Evolutionary conservation across 2,888 invertebrate genomes (phyloP).

Genomic region (Cylindroiulus punctatus): DNA sequence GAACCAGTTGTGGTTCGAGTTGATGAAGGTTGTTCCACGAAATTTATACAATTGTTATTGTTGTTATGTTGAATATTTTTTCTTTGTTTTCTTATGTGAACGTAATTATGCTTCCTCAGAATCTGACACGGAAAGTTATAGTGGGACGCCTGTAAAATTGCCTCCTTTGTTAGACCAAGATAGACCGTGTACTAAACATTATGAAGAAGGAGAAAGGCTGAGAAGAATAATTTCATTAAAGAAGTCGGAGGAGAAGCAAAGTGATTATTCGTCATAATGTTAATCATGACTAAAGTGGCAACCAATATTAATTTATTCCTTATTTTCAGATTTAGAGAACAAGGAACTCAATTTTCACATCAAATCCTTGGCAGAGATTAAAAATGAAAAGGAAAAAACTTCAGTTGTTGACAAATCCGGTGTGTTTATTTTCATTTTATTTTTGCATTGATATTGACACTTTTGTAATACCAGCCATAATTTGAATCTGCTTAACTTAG

Average conservation of each 20-base stretch:
- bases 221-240: neutral
- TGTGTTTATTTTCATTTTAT: neutral
- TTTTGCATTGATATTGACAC: neutral
- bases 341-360: slow-evolving; percentile 63
- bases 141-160: slow-evolving; percentile 65
- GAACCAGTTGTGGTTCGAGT: slow-evolving; percentile 78
- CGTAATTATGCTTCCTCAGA: slow-evolving; percentile 71
- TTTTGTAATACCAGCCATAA: neutral
- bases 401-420: neutral
- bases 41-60: slow-evolving; percentile 29
- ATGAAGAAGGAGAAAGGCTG: neutral
- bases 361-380: slow-evolving; percentile 77
- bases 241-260: neutral
- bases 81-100: slow-evolving; percentile 57
- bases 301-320: neutral
- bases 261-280: neutral
- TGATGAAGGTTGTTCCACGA: slow-evolving; percentile 78
- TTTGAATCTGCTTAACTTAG: neutral
- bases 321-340: slow-evolving; percentile 49
- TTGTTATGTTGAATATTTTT: neutral
- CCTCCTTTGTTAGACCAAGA: slow-evolving; percentile 4
- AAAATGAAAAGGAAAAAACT: slow-evolving; percentile 61
- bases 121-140: slow-evolving; percentile 79
- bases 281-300: neutral
- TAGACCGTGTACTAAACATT: neutral